Conservation (phyloP, 2,113 vertebrate genomes). For the Buteo buteo region DNA sequence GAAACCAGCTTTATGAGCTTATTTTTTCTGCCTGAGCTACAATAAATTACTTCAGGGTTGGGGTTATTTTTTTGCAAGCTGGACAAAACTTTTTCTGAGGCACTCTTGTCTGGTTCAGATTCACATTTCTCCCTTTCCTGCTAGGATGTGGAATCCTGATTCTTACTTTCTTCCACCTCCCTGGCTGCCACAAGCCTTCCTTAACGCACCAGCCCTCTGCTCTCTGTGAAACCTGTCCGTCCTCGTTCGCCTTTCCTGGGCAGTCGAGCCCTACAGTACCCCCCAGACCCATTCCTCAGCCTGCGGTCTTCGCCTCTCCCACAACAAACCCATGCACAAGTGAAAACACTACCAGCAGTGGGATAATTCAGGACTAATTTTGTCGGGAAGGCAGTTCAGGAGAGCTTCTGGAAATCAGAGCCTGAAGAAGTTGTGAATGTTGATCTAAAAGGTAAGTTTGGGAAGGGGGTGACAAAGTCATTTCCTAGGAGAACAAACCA, state of each 20-base stretch:
- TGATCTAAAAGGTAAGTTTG: background rate
- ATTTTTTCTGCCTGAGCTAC: background rate
- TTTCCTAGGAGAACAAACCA: background rate
- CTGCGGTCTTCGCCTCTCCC: background rate
- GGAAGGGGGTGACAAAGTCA: background rate
- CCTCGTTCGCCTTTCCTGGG: background rate
- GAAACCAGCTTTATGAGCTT: background rate
- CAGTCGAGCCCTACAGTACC: background rate
- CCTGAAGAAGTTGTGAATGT: background rate
- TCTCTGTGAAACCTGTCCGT: background rate
- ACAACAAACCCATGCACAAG: background rate
- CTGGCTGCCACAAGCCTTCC: background rate
- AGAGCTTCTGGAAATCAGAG: background rate
- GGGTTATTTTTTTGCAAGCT: background rate
- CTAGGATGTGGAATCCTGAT: background rate
- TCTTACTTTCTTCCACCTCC: background rate
- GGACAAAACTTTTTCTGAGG: background rate
- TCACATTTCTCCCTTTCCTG: background rate
- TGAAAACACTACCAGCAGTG: background rate
- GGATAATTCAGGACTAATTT: background rate
- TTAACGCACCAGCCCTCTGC: background rate
- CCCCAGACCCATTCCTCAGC: background rate
- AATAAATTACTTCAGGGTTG: slow-evolving; percentile 30
- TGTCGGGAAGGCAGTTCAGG: background rate
- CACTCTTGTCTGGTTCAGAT: background rate